These are phyloP conservation scores for Paracanthobrama guichenoti DNA, from an alignment of 2,113 vertebrate species.

Conservation along the genomic window DNA sequence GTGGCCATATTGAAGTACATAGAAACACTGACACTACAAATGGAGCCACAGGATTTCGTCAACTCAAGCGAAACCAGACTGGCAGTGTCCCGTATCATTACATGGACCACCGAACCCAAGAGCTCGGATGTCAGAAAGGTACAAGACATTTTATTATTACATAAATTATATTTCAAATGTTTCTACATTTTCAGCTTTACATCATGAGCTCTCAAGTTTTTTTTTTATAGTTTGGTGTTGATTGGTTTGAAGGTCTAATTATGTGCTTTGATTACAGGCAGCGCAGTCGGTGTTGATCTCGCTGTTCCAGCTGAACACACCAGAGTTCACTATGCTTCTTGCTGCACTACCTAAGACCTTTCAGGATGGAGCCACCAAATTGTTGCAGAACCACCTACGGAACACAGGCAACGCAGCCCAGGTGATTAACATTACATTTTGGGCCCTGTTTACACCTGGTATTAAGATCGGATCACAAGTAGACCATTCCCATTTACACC, in stretches of 20 bases:
- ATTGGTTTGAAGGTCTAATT: conserved; percentile 29
- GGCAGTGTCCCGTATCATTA: conserved; percentile 95
- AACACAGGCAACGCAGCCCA: conserved; percentile 89
- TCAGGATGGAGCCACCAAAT: conserved; percentile 95
- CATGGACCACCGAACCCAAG: conserved; percentile 97
- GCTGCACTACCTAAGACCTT: conserved; percentile 97
- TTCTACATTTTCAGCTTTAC: neutral
- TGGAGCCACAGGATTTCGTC: conserved; percentile 94
- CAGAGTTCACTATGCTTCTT: conserved; percentile 97
- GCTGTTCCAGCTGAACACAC: conserved; percentile 96
- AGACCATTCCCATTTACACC: too few species aligned
- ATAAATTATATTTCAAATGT: neutral
- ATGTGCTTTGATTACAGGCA: conserved; percentile 76
- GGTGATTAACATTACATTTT: conserved; percentile 67
- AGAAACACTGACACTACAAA: conserved; percentile 91
- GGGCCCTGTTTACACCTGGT: too few species aligned
- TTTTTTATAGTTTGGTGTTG: neutral
- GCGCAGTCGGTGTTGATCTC: conserved; percentile 94
- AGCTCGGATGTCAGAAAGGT: conserved; percentile 97
- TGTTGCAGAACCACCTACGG: conserved; percentile 94
- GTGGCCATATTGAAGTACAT: conserved; percentile 96
- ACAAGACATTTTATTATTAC: neutral
- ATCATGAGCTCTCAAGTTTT: neutral
- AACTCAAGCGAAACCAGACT: conserved; percentile 96
- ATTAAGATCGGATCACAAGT: too few species aligned